These are phyloP conservation scores for Lepidocolaptes lacrymiger DNA, from an alignment of 2,797 vertebrate genomes.

Conservation along the genomic window DNA sequence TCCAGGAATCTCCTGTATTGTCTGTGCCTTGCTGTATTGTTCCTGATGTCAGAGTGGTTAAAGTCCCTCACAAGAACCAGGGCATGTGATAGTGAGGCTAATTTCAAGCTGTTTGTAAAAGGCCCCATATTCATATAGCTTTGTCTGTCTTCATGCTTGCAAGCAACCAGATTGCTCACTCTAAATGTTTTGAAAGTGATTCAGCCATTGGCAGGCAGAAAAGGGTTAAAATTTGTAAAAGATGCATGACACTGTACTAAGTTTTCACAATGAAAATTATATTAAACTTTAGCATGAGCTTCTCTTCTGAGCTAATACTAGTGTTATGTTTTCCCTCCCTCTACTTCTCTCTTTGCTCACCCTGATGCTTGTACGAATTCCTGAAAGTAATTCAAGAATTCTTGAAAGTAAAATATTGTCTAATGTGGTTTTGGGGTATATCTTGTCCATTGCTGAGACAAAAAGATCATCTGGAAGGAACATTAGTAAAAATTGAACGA, in stretches of 20 bases:
- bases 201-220: background rate
- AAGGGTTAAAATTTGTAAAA: background rate
- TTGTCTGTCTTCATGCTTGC: background rate
- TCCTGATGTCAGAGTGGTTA: background rate
- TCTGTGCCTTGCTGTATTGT: background rate
- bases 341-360: background rate
- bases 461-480: background rate
- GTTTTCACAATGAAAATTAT: background rate
- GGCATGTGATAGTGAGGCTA: background rate
- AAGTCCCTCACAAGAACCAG: background rate
- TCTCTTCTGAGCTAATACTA: background rate
- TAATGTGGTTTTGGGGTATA: background rate
- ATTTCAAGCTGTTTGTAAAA: background rate
- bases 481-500: background rate
- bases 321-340: background rate
- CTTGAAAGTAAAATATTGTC: background rate
- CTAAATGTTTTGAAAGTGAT: background rate
- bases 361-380: background rate
- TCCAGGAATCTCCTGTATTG: background rate
- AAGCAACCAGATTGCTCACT: background rate
- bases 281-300: background rate
- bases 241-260: background rate
- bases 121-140: background rate
- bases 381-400: background rate
- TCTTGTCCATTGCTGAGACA: background rate